Evolutionary conservation across 2,888 invertebrate species (phyloP), one percentile per base, ranked within the genome.

Genomic region (Mimachlamys varia): DNA sequence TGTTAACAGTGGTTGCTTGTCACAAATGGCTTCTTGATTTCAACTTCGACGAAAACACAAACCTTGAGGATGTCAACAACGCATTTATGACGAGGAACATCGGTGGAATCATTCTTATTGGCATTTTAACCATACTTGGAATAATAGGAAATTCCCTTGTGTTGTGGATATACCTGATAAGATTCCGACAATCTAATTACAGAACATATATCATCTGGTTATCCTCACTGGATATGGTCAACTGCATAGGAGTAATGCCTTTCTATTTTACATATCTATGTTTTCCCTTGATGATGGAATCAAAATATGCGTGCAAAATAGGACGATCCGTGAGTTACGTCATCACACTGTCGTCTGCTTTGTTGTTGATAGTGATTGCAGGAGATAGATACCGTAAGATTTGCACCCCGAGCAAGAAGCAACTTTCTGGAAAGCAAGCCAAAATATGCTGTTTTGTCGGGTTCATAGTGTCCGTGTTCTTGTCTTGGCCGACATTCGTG

Each of bases 311-410:
- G 1, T 76, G 76, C 33, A 76, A 76, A 33, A 27, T 33, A 12
- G 76, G 76, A 76, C 76, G 76, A 27, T 7, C 76, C 76, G 76
- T 27, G 33, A 76, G 76, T 76, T 76, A 76, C 33, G 76, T 76
- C 76, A 22, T 76, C 0, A 76, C 27, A 4, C 76, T 76, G 33
- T 76, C 92, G 13, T 94, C 95, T 27, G 94, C 94, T 0, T 88
- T 95, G 27, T 94, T 93, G 62, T 91, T 95, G 15, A 90, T 95
- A 7, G 92, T 94, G 7, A 95, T 95, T 55, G 93, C 94, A 17
- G 91, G 94, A 7, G 95, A 95, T 88, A 90, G 95, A 17, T 95
- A 94, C 91, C 89, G 93, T 62, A 95, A 95, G 89, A 93, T 95
- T 19, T 95, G 95, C 55, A 90, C 92, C 19, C 95, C 95, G 0